Base-by-base conservation (phyloP, 2,113 vertebrate species). In the Diadophis punctatus region DNA sequence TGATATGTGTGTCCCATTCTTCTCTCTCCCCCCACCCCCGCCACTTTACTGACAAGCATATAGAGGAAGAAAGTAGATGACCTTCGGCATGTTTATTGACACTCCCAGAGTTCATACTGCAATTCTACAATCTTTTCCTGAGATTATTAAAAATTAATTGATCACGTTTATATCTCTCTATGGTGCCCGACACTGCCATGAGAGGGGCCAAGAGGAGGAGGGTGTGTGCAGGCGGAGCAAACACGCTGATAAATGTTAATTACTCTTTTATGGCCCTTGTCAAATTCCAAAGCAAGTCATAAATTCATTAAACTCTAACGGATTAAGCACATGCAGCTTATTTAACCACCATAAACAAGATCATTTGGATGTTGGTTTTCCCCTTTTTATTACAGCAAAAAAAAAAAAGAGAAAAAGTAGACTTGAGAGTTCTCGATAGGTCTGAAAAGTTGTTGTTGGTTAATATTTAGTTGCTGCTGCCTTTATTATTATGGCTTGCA, bases 311-410 rank as follows among this genome's bases (percentile, higher is more conserved):
- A 97, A 97, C 97, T 97, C 96, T 93, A 96, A 97, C 95, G 97
- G 97, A 98, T 98, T 98, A 97, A 98, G 97, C 98, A 96, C 96
- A 97, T 96, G 97, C 97, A 97, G 97, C 97, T 98, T 98, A 98
- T 98, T 98, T 98, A 98, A 97, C 97, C 34, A 85, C 98, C 97
- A 98, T 98, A 98, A 98, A 98, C 98, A 98, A 98, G 97, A 98
- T 98, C 97, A 98, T 98, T 97, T 98, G 97, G 97, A 97, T 98
- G 98, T 97, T 97, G 98, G 97, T 97, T 98, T 98, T 98, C 97
- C 94, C 96, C 85, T 95, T 97, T 98, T 98, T 98, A 98, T 97
- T 97, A 96, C 91, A 93, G 95, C 93, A 97, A 48, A 48, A 48
- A 48, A 43, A 49, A 52, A 80, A 91, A 91, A 46, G 87, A 93